Base-by-base conservation (phyloP, 2,113 vertebrate species). In the Crotalus helleri region DNA sequence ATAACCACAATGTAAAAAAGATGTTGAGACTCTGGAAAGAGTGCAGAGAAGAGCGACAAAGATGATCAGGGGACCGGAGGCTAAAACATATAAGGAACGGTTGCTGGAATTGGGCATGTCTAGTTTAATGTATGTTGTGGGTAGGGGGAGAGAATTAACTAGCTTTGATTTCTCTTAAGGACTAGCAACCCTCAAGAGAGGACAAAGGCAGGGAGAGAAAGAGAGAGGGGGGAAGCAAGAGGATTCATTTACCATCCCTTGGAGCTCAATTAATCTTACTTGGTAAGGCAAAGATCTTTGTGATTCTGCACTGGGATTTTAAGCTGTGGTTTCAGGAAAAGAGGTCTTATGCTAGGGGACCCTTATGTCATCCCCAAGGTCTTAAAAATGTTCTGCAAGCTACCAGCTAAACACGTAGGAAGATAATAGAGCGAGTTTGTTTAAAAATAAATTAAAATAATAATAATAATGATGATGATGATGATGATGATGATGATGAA, bases 301-400 rank as follows among this genome's bases (percentile, higher is more conserved):
- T 39, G 88, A 85, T 58, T 49, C 51, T 17, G 90, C 58, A 39
- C 4, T 89, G 92, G 46, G 29, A 92, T 93, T 93, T 57, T 88
- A 24, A 90, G 5, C 61, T 90, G 19, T 39, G 91, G 13, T 89
- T 96, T 15, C 90, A 29, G 94, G 59, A 93, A 61, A 90, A 53
- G 92, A 94, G 55, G 93, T 92, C 39, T 64, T 91, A 81, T 86
- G 87, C 69, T 93, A 89, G 69, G 61, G 90, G 90, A 81, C 46
- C 24, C 49, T 91, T 85, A 94, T 39, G 64, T 29, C 33, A 64
- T 29, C 92, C 64, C 85, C 90, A 94, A 81, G 57, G 39, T 88
- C 94, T 92, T 86, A 74, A 87, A 90, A 94, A 85, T 19, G 92
- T 95, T 94, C 92, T 93, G 86, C 39, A 58, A 91, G 21, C 12